Base-by-base conservation (phyloP, 2,113 vertebrate genomes). In the Formicarius rufipectus region DNA sequence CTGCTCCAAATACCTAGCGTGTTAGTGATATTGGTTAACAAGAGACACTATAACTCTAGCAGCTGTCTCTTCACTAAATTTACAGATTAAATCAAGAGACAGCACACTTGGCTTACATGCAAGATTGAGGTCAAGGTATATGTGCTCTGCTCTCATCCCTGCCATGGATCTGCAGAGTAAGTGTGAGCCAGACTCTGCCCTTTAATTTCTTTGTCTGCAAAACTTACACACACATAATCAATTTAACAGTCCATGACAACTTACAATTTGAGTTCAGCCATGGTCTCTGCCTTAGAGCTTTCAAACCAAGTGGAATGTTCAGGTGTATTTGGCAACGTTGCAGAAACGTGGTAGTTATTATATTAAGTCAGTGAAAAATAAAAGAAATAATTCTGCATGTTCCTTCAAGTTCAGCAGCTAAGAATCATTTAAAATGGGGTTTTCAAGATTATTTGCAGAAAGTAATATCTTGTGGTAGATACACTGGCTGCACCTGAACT, bases 201-300 rank as follows among this genome's bases (percentile, higher is more conserved):
- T 87, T 94, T 80, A 79, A 45, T 79, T 90, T 87, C 71, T 91
- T 96, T 62, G 39, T 77, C 82, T 60, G 39, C 85, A 87, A 91
- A 97, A 76, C 53, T 79, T 88, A 63, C 33, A 55, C 47, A 62
- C 31, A 42, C 30, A 69, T 77, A 50, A 82, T 89, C 77, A 91
- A 35, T 94, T 76, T 79, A 91, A 72, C 49, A 77, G 47, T 50
- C 59, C 23, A 6, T 73, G 78, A 83, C 78, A 94, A 21, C 42
- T 87, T 83, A 56, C 35, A n/a, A 11, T 91, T 76, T 91, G 45
- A 73, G 27, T 83, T 80, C 55, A 91, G 50, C 55, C 25, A 8
- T 45, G 50, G 53, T 84, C 71, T 94, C 56, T 77, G 59, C 33
- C 52, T 82, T 31, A 27, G 42, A 53, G 23, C 5, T 76, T 90